Base-by-base conservation (phyloP, 2,113 vertebrate genomes). In the Calypte anna region DNA sequence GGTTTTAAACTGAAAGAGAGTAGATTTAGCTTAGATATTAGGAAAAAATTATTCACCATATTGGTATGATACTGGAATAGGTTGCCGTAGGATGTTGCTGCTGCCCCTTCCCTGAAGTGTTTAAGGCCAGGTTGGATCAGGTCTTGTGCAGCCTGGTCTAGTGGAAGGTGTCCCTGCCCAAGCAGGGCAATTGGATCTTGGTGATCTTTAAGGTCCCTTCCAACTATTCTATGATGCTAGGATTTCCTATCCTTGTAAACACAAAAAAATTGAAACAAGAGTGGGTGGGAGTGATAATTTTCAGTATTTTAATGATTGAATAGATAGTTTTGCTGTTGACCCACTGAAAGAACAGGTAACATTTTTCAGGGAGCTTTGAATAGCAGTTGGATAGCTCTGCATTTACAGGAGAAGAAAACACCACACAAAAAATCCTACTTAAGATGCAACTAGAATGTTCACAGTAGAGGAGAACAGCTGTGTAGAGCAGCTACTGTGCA, bases 401-500 rank as follows among this genome's bases (percentile, higher is more conserved):
- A 28, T 78, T 9, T 78, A 51, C 12, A 84, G 38, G 5, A 14
- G 9, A 64, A 88, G 43, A 87, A 73, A 90, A 25, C 14, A 48
- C 6, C 17, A 23, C 25, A 58, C 36, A 61, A 79, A 89, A 79
- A 31, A 5, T 43, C 61, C 31, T 72, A 27, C 58, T 93, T 93
- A 85, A 87, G 62, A 72, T 87, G 69, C 78, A 89, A 58, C 28
- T 75, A 76, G n/a, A 14, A 63, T 68, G 23, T 62, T 93, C 13
- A 3, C 58, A 90, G 33, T 87, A 76, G 69, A 91, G 36, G 27
- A 85, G 59, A 92, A 63, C 57, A 92, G 78, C 70, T 95, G 87
- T 75, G 77, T 70, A 67, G 50, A 93, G 27, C 84, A 72, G 50
- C 81, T 96, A 92, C 68, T 91, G 54, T 64, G 84, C 69, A 86